These are phyloP conservation scores for Polyommatus iphigenia DNA, from an alignment of 2,888 invertebrate species.

Conservation along the genomic window DNA sequence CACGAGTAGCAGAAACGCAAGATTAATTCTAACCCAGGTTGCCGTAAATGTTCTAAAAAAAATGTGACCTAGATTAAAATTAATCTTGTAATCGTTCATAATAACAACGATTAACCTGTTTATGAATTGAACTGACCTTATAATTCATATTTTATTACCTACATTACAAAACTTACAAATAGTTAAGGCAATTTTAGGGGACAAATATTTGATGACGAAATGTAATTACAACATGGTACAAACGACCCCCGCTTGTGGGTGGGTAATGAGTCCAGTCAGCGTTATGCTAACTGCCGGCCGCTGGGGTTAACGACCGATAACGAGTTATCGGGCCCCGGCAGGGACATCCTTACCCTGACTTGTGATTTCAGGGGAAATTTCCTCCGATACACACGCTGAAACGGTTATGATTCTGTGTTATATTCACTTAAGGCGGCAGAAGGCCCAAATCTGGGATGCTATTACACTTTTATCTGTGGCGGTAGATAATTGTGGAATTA, in stretches of 20 bases:
- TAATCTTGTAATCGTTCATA: too few relatives aligned
- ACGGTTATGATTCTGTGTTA: not conserved
- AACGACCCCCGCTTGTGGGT: not conserved
- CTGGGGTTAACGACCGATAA: constrained; percentile 17
- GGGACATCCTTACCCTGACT: not conserved
- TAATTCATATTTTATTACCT: not conserved
- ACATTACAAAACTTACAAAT: not conserved
- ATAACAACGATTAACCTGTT: not conserved
- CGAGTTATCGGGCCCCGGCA: not conserved
- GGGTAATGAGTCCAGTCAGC: constrained; percentile 16
- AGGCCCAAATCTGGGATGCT: not conserved
- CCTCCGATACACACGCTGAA: not conserved
- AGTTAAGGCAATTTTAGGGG: not conserved
- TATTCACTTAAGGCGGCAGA: not conserved
- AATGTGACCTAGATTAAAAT: too few relatives aligned
- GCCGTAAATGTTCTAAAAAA: too few relatives aligned
- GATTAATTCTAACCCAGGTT: too few relatives aligned
- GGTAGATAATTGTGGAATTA: too few relatives aligned
- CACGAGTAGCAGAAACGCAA: too few relatives aligned
- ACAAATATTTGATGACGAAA: not conserved
- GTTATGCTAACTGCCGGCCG: not conserved
- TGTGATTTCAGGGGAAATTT: not conserved
- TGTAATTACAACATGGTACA: constrained; percentile 6
- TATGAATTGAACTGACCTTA: not conserved
- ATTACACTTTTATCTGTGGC: too few relatives aligned